Evolutionary conservation across 2,888 invertebrate genomes (phyloP), one percentile per base, ranked within the genome.

Genomic region (Polyommatus icarus): DNA sequence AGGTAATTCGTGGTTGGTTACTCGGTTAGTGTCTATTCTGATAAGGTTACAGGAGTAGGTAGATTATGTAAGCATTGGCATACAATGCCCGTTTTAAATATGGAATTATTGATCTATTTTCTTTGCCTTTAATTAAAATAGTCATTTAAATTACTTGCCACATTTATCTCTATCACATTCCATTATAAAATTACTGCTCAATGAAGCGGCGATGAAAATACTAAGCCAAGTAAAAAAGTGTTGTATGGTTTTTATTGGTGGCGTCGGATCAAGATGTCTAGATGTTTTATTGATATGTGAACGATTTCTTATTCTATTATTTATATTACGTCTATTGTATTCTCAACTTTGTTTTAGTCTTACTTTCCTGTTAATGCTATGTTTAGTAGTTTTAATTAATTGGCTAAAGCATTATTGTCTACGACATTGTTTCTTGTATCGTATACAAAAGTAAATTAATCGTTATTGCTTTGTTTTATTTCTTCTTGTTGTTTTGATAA

Each of bases 141-240:
- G 59, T 20, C 29, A 15, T 67, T 18, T 67, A 67, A 29, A 67
- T 67, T 29, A 32, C 67, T 67, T 15, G 32, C 24, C 29, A 67
- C 67, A 32, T 67, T 32, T 32, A 67, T 29, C 67, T 67, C 15
- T 29, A 54, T 29, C 76, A 67, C 75, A 50, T 75, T 75, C 75
- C 76, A 76, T 79, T 79, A 79, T 78, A 79, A 79, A 80, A 54
- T 76, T 50, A 46, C 73, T 79, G 80, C 71, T 79, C 79, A 79
- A 76, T 79, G 80, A 78, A 78, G 79, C 79, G 80, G 78, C 76
- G 67, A 79, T 78, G 78, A 78, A 79, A 76, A 80, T 79, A 79
- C 79, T 79, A 79, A 77, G 78, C 76, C 76, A 73, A 72, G 79
- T 78, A 79, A 80, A 80, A 79, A 80, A 71, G 79, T 78, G 79